Evolutionary conservation across 2,888 invertebrate genomes (phyloP).

Genomic region (Plemyria rubiginata): DNA sequence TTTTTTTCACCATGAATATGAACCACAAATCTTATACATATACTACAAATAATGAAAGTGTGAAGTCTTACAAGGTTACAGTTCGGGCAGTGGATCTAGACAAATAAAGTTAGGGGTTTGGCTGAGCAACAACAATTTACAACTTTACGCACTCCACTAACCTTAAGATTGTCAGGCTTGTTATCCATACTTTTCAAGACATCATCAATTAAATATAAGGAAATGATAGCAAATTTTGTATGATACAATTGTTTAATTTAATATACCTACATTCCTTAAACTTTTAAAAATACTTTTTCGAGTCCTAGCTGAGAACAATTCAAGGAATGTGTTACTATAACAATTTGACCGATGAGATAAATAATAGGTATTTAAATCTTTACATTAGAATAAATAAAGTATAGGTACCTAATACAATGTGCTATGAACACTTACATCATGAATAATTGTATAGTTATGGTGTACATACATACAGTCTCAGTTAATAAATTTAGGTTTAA

Average conservation of each 20-base stretch:
- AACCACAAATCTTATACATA: neutral
- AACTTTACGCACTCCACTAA: no score
- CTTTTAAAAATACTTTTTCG: constrained; percentile 50
- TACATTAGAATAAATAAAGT: constrained; percentile 42
- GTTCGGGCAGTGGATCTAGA: no score
- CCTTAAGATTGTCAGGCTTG: no score
- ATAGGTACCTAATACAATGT: constrained; percentile 49
- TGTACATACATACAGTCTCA: constrained; percentile 50
- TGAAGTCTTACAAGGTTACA: neutral
- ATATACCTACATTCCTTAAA: constrained; percentile 80
- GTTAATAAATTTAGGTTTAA: constrained; percentile 51
- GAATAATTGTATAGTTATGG: constrained; percentile 50
- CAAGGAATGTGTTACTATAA: constrained; percentile 76
- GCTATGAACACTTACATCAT: constrained; percentile 58
- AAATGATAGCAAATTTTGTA: constrained; percentile 48
- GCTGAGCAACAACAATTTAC: no score
- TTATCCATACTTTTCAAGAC: neutral
- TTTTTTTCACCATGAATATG: neutral
- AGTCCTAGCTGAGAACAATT: constrained; percentile 53
- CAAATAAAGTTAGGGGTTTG: no score
- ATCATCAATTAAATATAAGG: constrained; percentile 11
- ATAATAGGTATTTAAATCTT: constrained; percentile 41
- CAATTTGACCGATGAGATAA: constrained; percentile 43
- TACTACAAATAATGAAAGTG: neutral
- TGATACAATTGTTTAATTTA: constrained; percentile 72